These are phyloP conservation scores for Apteryx owenii DNA, from an alignment of 2,113 vertebrate genomes.

Conservation along the genomic window DNA sequence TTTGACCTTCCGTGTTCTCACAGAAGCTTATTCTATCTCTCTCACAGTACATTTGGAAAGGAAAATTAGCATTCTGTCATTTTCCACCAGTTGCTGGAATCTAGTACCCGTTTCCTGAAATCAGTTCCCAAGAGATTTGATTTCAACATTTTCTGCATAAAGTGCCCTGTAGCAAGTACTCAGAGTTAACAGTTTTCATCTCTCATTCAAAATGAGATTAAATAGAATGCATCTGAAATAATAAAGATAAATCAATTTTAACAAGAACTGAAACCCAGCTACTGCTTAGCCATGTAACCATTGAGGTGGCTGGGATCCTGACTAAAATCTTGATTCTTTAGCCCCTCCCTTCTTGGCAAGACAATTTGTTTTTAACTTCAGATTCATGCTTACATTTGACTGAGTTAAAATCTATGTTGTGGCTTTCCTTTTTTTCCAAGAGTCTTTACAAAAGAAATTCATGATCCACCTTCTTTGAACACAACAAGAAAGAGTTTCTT, in stretches of 20 bases:
- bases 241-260: neutral
- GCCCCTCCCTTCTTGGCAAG: neutral
- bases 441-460: neutral
- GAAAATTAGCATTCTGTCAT: neutral
- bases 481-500: neutral
- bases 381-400: neutral
- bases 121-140: neutral
- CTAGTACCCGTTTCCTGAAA: neutral
- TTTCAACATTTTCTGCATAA: neutral
- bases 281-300: neutral
- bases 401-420: neutral
- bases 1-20: neutral
- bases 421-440: neutral
- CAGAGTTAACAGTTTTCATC: neutral
- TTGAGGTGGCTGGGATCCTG: neutral
- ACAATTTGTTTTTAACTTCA: neutral
- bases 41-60: neutral
- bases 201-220: neutral
- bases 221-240: neutral
- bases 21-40: neutral
- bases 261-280: neutral
- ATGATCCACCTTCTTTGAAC: neutral
- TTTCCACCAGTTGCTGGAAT: neutral
- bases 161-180: neutral
- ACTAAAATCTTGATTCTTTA: neutral